Conservation (phyloP, 2,797 vertebrate genomes). For the Sebastolobus altivelis region DNA sequence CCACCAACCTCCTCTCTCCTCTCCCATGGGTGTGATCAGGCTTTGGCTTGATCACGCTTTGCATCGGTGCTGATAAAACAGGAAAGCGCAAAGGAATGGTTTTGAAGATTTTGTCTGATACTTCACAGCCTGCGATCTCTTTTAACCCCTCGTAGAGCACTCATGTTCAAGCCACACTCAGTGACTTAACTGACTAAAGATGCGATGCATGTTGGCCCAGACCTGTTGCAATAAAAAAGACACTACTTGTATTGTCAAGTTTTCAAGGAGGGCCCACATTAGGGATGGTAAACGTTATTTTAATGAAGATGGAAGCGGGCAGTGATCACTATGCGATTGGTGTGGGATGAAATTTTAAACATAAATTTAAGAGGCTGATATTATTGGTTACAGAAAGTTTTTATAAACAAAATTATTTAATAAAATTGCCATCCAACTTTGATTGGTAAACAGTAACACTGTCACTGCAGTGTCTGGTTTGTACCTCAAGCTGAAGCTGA, state of each 20-base stretch:
- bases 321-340: background rate
- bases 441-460: too few relatives aligned
- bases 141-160: slow-evolving; percentile 19
- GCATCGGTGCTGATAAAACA: slow-evolving; percentile 74
- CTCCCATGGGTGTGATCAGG: slow-evolving; percentile 73
- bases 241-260: background rate
- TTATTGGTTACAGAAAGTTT: background rate
- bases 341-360: background rate
- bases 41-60: slow-evolving; percentile 75
- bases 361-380: background rate
- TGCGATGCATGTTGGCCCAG: background rate
- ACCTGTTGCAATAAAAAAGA: slow-evolving; percentile 10
- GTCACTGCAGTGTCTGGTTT: background rate
- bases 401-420: too few relatives aligned
- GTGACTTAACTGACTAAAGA: background rate
- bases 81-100: slow-evolving; percentile 41
- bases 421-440: too few relatives aligned
- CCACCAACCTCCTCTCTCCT: slow-evolving; percentile 57
- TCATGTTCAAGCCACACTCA: slow-evolving; percentile 3
- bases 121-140: slow-evolving; percentile 39
- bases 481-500: background rate
- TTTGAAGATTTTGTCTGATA: slow-evolving; percentile 49
- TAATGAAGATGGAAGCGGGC: background rate
- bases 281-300: background rate
- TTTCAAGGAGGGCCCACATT: background rate